Percentiles rank a stretch among this genome's conserved stretches.
These are phyloP conservation scores for Philaethria dido DNA, from an alignment of 2,888 invertebrate genomes.

Conservation along the genomic window DNA sequence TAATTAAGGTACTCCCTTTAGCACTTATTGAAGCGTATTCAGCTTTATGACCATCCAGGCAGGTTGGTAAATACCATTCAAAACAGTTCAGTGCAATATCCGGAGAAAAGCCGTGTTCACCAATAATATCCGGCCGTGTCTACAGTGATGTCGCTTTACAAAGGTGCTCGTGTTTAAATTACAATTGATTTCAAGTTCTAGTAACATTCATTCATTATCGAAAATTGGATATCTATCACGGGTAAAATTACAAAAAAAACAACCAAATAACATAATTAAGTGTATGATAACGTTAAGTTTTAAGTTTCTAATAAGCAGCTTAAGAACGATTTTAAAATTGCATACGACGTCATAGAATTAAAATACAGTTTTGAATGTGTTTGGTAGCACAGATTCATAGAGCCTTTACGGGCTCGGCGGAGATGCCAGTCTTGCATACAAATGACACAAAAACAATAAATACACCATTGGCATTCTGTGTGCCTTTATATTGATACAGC, in stretches of 20 bases:
- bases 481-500: conserved; percentile 39
- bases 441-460: conserved; percentile 51
- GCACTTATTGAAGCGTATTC: conserved; percentile 9
- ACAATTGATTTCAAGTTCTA: not conserved
- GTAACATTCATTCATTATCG: not conserved
- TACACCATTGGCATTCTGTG: conserved; percentile 47
- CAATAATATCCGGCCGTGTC: conserved; percentile 55
- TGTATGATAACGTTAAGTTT: no score
- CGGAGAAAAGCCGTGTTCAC: conserved; percentile 53
- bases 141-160: not conserved
- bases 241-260: no score
- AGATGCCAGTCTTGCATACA: conserved; percentile 47
- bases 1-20: conserved; percentile 4
- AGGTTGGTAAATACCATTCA: conserved; percentile 52
- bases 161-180: not conserved
- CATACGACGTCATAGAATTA: conserved; percentile 19
- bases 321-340: not conserved
- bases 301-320: not conserved
- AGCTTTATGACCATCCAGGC: conserved; percentile 15
- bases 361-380: conserved; percentile 31
- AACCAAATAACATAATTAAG: no score
- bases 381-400: conserved; percentile 41
- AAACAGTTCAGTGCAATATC: conserved; percentile 57
- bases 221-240: no score
- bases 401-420: conserved; percentile 40